Evolutionary conservation across 2,888 invertebrate genomes (phyloP).

Genomic region (Poecilus cupreus): DNA sequence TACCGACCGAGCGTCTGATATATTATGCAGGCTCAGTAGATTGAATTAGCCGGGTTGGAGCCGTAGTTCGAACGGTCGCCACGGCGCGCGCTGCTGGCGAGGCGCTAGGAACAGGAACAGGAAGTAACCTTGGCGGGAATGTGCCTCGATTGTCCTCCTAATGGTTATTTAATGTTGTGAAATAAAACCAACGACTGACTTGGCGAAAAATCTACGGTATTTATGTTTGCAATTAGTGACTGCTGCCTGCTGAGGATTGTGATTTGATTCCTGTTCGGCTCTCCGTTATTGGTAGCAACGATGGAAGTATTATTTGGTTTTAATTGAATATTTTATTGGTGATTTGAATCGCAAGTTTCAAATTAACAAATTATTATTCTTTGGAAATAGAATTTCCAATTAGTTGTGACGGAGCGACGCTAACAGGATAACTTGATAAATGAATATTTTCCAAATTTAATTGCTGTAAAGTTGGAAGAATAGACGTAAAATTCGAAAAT

Average conservation of each 20-base stretch:
- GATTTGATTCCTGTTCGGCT: no score
- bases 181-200: conserved; percentile 26
- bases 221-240: conserved; percentile 49
- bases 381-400: not conserved
- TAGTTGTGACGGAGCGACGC: no score
- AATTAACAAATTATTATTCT: not conserved
- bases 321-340: conserved; percentile 13
- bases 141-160: conserved; percentile 13
- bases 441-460: no score
- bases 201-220: conserved; percentile 38
- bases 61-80: not conserved
- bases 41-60: conserved; percentile 41
- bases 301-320: not conserved
- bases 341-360: not conserved
- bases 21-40: conserved; percentile 45
- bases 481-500: no score
- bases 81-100: no score
- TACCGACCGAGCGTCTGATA: conserved; percentile 31
- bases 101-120: no score
- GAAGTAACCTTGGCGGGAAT: not conserved
- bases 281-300: not conserved
- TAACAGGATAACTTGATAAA: no score
- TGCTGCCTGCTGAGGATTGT: not conserved
- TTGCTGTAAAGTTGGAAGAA: no score
- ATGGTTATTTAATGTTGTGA: conserved; percentile 47